Conservation (phyloP, 2,113 vertebrate genomes). For the Tangachromis dhanisi region DNA sequence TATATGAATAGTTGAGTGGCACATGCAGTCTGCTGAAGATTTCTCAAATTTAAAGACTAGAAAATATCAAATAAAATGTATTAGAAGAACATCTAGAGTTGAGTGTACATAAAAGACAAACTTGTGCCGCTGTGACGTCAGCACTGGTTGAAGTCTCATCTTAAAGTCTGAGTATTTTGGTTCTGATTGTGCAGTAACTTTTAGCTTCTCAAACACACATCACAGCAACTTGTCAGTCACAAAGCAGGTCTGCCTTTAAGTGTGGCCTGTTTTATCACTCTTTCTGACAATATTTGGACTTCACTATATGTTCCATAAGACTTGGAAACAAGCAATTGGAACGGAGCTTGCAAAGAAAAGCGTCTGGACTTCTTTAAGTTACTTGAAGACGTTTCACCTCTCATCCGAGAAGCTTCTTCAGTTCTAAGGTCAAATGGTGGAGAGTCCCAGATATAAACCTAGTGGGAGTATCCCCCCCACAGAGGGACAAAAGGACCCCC, state of each 20-base stretch:
- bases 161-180: not conserved
- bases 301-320: not conserved
- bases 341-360: too few species aligned
- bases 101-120: not conserved
- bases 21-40: not conserved
- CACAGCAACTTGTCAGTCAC: not conserved
- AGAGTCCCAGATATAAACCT: too few species aligned
- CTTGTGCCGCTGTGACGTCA: not conserved
- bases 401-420: too few species aligned
- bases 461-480: too few species aligned
- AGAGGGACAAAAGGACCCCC: too few species aligned
- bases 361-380: too few species aligned
- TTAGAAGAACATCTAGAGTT: not conserved
- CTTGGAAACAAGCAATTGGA: not conserved
- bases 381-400: too few species aligned
- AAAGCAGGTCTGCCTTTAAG: not conserved
- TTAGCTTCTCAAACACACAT: not conserved
- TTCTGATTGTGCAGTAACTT: not conserved
- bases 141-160: not conserved
- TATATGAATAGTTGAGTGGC: not conserved
- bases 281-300: not conserved
- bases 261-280: not conserved
- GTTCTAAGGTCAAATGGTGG: too few species aligned
- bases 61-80: not conserved
- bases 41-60: not conserved